Evolutionary conservation across 2,113 vertebrate species (phyloP), one percentile per base, ranked within the genome.

Genomic region (Muntiacus muntjak): DNA sequence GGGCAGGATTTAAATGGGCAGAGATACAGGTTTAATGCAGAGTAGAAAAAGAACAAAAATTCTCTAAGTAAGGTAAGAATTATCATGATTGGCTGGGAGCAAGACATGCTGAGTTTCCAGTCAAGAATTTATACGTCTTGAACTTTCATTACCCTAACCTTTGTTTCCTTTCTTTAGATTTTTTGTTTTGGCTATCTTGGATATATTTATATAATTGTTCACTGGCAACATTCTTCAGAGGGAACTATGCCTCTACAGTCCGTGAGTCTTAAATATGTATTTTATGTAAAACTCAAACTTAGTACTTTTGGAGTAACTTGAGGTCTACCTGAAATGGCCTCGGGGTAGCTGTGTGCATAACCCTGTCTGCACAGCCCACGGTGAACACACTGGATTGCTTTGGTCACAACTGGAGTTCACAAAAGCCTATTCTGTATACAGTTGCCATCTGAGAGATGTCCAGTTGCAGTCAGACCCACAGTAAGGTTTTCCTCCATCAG

Each of bases 171-270:
- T 76, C 52, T 94, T 89, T 78, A 86, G 76, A 83, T 43, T 10
- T 64, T 58, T 14, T 58, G 28, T 74, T 54, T 55, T 76, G 36
- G 76, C 33, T 91, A 55, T 55, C 74, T 33, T n/a, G 67, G 21
- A 5, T 58, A 40, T 55, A 91, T 87, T 89, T 62, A 87, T 43
- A 19, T 50, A 21, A 28, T 10, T 67, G n/a, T 21, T 67, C 57
- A 94, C 30, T 45, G 25, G 94, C 94, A 88, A 36, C 55, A 86
- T 30, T 89, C n/a, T 95, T 84, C 26, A 87, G 85, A 83, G 50
- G 47, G 43, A 96, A 79, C 64, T 23, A 11, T 76, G 25, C 43
- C 43, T 78, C 64, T 26, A 10, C 3, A 58, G 55, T 45, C 33
- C 1, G 7, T 21, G 52, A 89, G 28, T 74, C 58, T 57, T 62